These are phyloP conservation scores for Cephus rjabovi DNA, from an alignment of 2,888 invertebrate species.

Conservation along the genomic window DNA sequence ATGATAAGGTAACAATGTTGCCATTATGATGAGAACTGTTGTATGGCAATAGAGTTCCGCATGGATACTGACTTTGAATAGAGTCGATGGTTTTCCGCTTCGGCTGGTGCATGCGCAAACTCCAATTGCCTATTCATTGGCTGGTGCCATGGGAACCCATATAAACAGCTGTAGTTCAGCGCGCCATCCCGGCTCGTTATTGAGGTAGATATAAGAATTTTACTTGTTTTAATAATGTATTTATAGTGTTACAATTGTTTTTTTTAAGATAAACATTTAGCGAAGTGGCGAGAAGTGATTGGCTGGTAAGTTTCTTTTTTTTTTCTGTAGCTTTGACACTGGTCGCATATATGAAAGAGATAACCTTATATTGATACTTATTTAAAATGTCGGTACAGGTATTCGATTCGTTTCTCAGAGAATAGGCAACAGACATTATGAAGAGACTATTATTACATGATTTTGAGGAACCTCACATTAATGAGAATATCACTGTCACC, in stretches of 20 bases:
- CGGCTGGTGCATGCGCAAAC: constrained; percentile 6
- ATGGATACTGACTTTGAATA: neutral
- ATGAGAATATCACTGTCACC: constrained; percentile 45
- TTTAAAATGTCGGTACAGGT: neutral
- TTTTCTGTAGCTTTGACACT: neutral
- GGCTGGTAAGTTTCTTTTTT: neutral
- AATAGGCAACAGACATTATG: constrained; percentile 16
- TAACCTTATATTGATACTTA: neutral
- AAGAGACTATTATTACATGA: constrained; percentile 52
- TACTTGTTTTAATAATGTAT: neutral
- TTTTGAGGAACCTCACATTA: constrained; percentile 43
- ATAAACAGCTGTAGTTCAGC: constrained; percentile 25
- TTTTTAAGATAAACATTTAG: neutral
- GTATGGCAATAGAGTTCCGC: neutral
- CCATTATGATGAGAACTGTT: neutral
- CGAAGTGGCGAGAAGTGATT: neutral
- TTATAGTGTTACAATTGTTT: neutral
- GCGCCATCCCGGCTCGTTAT: neutral
- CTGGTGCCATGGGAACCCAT: constrained; percentile 27
- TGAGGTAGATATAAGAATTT: neutral
- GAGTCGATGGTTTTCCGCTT: neutral
- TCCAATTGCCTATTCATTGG: constrained; percentile 19
- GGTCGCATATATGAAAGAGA: neutral
- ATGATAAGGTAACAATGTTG: neutral
- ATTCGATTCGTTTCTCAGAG: neutral